Percentiles rank a stretch among this genome's conserved stretches.
phyloP scores from a whole-genome alignment of 2,797 vertebrate genomes.

The Tolypeutes matacus region DNA sequence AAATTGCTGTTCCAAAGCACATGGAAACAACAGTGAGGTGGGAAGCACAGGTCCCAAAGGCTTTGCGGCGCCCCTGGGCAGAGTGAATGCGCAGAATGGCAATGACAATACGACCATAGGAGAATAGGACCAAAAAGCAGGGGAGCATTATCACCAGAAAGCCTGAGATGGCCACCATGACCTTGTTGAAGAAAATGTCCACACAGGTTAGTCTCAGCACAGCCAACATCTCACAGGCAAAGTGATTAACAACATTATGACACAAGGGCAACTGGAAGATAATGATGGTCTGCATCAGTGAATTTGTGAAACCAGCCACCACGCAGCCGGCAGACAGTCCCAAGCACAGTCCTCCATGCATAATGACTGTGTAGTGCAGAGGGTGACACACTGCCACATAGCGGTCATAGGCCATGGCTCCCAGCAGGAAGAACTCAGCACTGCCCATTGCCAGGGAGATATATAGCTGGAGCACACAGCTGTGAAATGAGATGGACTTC shows the following conservation, averaged over 20 bases:
- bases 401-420: conserved; percentile 76
- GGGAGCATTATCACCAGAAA: conserved; percentile 76
- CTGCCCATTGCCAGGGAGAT: conserved; percentile 62
- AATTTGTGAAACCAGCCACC: conserved; percentile 65
- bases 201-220: conserved; percentile 76
- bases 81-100: conserved; percentile 68
- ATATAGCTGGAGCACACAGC: conserved; percentile 71
- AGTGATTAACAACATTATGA: conserved; percentile 19
- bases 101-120: conserved; percentile 68
- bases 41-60: conserved; percentile 78
- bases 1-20: conserved; percentile 81
- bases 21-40: conserved; percentile 76
- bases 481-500: conserved; percentile 64
- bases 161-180: conserved; percentile 73
- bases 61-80: conserved; percentile 63
- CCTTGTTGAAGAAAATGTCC: conserved; percentile 73
- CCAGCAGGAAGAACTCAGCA: conserved; percentile 74
- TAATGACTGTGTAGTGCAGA: conserved; percentile 60
- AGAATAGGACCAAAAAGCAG: conserved; percentile 73
- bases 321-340: background rate
- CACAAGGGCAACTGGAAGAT: conserved; percentile 67
- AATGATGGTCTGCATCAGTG: conserved; percentile 7
- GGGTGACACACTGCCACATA: conserved; percentile 69
- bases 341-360: conserved; percentile 49
- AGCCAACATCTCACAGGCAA: conserved; percentile 80